A percentile compares a stretch with the other conserved stretches of the same genome.
phyloP scores from a whole-genome alignment of 2,888 invertebrate species.

The Cataglyphis rosenhaueri region DNA sequence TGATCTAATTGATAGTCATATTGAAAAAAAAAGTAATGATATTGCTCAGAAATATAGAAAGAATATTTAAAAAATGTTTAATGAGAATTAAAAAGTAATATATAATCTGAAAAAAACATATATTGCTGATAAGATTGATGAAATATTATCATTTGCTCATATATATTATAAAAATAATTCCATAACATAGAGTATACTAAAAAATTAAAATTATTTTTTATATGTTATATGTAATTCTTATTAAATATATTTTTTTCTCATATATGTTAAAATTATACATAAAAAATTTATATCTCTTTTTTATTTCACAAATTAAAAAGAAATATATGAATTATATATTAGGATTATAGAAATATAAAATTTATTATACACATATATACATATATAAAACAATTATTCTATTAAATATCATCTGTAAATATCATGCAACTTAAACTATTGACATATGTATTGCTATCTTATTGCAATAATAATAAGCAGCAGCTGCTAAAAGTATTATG shows the following conservation, averaged over 20 bases:
- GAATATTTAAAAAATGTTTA: not conserved
- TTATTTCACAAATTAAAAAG: not conserved
- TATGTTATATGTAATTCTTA: not conserved
- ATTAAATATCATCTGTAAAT: slow-evolving; percentile 5
- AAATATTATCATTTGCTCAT: not conserved
- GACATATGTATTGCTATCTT: slow-evolving; percentile 21
- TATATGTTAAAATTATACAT: not conserved
- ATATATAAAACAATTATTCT: not conserved
- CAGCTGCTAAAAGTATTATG: slow-evolving; percentile 28
- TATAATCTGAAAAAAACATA: not conserved
- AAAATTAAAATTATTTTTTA: slow-evolving; percentile 1
- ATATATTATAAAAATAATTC: not conserved
- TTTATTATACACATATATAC: too few relatives aligned
- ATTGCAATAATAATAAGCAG: slow-evolving; percentile 33
- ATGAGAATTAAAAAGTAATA: not conserved
- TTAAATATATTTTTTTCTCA: not conserved
- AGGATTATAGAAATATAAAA: not conserved
- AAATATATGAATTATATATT: not conserved
- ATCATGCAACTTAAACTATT: slow-evolving; percentile 25
- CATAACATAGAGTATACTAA: not conserved
- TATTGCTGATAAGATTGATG: not conserved
- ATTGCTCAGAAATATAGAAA: not conserved
- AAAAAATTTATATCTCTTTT: not conserved
- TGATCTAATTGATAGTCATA: slow-evolving; percentile 51
- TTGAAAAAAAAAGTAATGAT: slow-evolving; percentile 49